Evolutionary conservation across 1,140 invertebrate genomes (phyloP).

Genomic region (Drosophila quadrilineata): DNA sequence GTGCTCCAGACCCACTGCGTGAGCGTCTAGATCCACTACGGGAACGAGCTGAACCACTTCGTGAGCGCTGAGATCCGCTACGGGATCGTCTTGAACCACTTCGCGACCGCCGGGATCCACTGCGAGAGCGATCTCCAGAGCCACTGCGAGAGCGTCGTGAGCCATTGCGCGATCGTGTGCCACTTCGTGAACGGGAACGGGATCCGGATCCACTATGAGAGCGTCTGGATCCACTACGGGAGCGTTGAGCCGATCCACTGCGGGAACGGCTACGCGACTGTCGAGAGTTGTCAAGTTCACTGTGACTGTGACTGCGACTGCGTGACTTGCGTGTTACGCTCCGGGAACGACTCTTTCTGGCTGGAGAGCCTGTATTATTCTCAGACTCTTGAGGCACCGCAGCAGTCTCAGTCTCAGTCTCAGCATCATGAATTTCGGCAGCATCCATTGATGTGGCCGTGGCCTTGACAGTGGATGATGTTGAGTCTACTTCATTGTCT

Average conservation of each 20-base stretch:
- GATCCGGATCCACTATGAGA: slow-evolving; percentile 60
- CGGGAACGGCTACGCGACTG: background rate
- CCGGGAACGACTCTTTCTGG: slow-evolving; percentile 41
- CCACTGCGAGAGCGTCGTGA: slow-evolving; percentile 56
- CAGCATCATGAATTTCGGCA: background rate
- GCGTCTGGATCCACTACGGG: background rate
- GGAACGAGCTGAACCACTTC: slow-evolving; percentile 81
- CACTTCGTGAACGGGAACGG: slow-evolving; percentile 62
- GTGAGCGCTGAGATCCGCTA: slow-evolving; percentile 58
- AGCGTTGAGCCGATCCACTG: background rate
- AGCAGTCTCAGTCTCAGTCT: background rate
- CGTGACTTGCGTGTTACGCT: slow-evolving; percentile 4
- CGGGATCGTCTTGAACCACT: slow-evolving; percentile 80
- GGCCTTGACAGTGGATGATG: slow-evolving; percentile 8
- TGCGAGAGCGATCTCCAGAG: slow-evolving; percentile 74
- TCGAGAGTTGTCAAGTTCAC: background rate
- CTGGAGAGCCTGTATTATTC: slow-evolving; percentile 43
- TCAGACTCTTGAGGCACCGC: background rate
- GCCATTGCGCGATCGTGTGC: slow-evolving; percentile 49
- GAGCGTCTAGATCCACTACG: slow-evolving; percentile 63
- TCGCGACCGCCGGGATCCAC: slow-evolving; percentile 74
- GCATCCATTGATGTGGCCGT: too few relatives aligned
- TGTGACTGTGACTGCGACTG: background rate
- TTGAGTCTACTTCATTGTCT: slow-evolving; percentile 35
- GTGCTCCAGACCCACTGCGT: slow-evolving; percentile 70